Evolutionary conservation across 2,888 invertebrate genomes (phyloP), one percentile per base, ranked within the genome.

Genomic region (Lycaena phlaeas): DNA sequence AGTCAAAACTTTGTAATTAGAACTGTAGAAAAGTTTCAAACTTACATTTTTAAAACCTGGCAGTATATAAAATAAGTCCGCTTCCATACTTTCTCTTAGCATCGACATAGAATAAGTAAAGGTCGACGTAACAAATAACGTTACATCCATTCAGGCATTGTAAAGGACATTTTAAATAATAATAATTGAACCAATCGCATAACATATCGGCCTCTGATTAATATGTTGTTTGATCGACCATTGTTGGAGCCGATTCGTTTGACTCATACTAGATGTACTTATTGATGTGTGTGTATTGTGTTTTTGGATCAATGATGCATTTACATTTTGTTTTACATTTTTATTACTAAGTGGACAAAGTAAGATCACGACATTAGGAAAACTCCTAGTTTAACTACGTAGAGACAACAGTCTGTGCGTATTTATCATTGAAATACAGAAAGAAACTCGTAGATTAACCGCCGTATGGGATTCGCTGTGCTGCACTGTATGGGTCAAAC

Each of bases 101-200:
- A 68, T 69, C 61, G 61, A 61, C 67, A 60, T 59, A 69, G 68
- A 68, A 68, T 70, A 74, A 72, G 70, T 69, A 69, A 73, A 74
- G 61, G 63, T 57, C 49, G 38, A 50, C 60, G 61, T 74, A 71
- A 82, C 82, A 82, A 81, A 82, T 79, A 82, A 68, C 68, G 55
- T 49, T 54, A 72, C 75, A 74, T 77, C 68, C 76, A 81, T 81
- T 78, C 74, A 70, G 43, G 60, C 65, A 72, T 81, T 81, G 77
- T 81, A 68, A 56, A 57, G 53, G 61, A 61, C 66, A 61, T 68
- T 78, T 77, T 78, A 81, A 81, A 79, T 81, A 76, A 74, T 68
- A 78, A 79, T 78, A 76, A 77, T 78, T 79, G 82, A 82, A 77
- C 74, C 78, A 71, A 78, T 77, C 56, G 50, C 36, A 39, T 45